Base-by-base conservation (phyloP, 2,888 invertebrate genomes). In the Protodeltote pygarga region DNA sequence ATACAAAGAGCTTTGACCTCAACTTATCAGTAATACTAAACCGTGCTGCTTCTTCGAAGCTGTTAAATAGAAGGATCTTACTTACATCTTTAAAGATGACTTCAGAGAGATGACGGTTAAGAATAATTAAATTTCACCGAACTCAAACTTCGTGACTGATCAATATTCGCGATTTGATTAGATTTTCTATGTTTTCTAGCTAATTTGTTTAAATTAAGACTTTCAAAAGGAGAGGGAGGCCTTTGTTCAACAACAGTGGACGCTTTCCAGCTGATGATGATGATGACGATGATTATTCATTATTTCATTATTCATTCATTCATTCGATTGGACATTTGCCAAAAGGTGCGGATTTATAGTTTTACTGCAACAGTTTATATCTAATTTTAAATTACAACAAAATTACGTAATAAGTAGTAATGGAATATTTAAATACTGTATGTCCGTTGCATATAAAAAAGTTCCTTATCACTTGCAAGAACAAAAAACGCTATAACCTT, bases 101-200 rank as follows among this genome's bases (percentile, higher is more conserved):
- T 45, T 57, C 33, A 14, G 8, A 16, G 47, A 44, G 51, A 29
- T 44, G 44, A 45, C 23, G 14, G 20, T 21, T 32, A 17, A 42
- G n/a, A n/a, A n/a, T n/a, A n/a, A 35, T 53, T 32, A 35, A 52
- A 41, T 25, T 58, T 38, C 29, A 60, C 27, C 5, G 31, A 37
- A 37, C 23, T 28, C n/a, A 8, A 27, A 19, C 16, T 14, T 52
- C 53, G 60, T 54, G 61, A 61, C 37, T 53, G 28, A 25, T 61
- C 24, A 60, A 13, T n/a, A 37, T 27, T 24, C 45, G 9, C 20
- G 19, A 21, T 44, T 45, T 38, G 16, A 37, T 41, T 32, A 0
- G 60, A 60, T 37, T 44, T 44, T 54, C 52, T 9, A 40, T 24
- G 3, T 24, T 24, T 5, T 23, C 35, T 27, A 37, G 37, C 21